Conservation (phyloP, 2,797 vertebrate genomes). For the Eulemur coronatus region DNA sequence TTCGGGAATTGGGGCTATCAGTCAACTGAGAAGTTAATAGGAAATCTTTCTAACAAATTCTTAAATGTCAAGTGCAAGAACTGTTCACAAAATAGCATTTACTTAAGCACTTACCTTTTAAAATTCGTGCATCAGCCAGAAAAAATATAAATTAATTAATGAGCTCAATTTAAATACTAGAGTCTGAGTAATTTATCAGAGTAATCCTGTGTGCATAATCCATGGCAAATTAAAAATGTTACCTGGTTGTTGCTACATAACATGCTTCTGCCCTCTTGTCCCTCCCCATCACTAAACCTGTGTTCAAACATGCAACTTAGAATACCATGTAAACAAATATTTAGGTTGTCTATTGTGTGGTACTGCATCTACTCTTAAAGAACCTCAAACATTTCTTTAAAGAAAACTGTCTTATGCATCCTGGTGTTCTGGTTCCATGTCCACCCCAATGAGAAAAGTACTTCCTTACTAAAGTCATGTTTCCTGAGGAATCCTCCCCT, state of each 20-base stretch:
- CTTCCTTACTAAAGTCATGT: background rate
- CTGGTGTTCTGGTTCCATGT: background rate
- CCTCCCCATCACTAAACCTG: background rate
- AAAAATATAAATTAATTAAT: background rate
- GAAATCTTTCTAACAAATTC: background rate
- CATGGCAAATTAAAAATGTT: background rate
- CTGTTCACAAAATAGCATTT: background rate
- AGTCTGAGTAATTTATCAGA: background rate
- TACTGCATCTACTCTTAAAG: background rate
- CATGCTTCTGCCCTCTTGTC: background rate
- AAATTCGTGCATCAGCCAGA: background rate
- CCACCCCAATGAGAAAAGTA: background rate
- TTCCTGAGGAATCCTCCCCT: background rate
- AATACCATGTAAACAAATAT: background rate
- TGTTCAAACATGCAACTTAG: background rate
- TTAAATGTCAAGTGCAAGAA: background rate
- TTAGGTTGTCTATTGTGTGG: background rate
- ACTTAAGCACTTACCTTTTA: background rate
- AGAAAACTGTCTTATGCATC: background rate
- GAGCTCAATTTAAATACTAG: background rate
- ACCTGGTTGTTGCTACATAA: background rate
- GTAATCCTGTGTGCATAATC: background rate
- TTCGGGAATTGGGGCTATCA: background rate
- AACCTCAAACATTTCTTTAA: background rate
- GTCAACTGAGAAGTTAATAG: background rate